A percentile compares a stretch with the other conserved stretches of the same genome.
These are phyloP conservation scores for Porites cylindrica DNA, from an alignment of 92 coral and sea anemone species.

Conservation along the genomic window DNA sequence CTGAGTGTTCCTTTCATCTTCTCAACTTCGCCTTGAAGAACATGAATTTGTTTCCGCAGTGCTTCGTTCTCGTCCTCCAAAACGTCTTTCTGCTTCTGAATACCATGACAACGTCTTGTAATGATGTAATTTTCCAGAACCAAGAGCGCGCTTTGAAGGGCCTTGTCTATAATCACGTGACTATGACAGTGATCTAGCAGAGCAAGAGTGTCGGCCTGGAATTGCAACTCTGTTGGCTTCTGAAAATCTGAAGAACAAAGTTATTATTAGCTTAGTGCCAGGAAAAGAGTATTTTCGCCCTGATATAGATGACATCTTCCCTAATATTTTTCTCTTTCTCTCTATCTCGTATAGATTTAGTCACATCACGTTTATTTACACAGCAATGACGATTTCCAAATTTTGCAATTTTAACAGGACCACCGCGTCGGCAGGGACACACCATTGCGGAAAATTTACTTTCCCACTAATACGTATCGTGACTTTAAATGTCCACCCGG, in stretches of 20 bases:
- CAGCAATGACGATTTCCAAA: too few relatives aligned
- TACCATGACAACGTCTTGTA: conserved; percentile 39
- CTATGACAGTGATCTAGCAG: conserved; percentile 84
- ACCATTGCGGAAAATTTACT: too few relatives aligned
- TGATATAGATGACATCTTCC: neutral
- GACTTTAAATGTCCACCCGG: too few relatives aligned
- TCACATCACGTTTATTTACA: too few relatives aligned
- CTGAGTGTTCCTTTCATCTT: conserved; percentile 71
- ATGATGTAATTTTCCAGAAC: conserved; percentile 75
- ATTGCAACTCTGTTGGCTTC: neutral
- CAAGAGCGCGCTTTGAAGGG: conserved; percentile 83
- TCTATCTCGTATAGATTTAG: too few relatives aligned
- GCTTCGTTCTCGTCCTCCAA: conserved; percentile 70
- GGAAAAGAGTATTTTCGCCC: neutral
- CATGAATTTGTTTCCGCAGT: conserved; percentile 63
- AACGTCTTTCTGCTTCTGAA: conserved; percentile 60
- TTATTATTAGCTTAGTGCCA: neutral
- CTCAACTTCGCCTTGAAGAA: conserved; percentile 57
- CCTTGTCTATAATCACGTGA: conserved; percentile 93
- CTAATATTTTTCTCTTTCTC: too few relatives aligned
- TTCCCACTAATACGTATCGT: too few relatives aligned
- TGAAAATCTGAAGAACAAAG: neutral
- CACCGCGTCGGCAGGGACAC: too few relatives aligned
- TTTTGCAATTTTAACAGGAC: too few relatives aligned
- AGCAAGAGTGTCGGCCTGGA: conserved; percentile 21